Evolutionary conservation across 2,797 vertebrate genomes (phyloP).

Genomic region (Odontamblyopus rebecca): DNA sequence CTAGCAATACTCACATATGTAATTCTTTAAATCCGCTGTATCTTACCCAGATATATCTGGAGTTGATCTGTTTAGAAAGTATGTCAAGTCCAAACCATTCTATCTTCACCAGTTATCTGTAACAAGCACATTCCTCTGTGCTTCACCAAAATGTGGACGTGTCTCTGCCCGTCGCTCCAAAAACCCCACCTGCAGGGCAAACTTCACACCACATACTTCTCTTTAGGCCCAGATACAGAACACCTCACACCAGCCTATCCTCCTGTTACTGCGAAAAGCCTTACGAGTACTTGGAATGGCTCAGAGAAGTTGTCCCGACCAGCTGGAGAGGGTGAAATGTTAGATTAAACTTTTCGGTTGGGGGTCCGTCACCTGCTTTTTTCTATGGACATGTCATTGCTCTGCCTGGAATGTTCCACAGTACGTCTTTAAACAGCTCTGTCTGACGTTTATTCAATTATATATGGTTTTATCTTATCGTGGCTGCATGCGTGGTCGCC

Average conservation of each 20-base stretch:
- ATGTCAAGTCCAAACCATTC: not conserved
- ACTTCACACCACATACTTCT: not conserved
- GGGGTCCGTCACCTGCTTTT: too few relatives aligned
- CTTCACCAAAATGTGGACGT: not conserved
- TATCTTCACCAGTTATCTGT: not conserved
- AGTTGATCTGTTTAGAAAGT: not conserved
- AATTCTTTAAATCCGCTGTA: too few relatives aligned
- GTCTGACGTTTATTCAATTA: too few relatives aligned
- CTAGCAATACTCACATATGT: too few relatives aligned
- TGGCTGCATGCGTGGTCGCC: too few relatives aligned
- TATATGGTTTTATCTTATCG: too few relatives aligned
- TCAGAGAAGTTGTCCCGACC: not conserved
- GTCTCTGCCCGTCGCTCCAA: slow-evolving; percentile 31
- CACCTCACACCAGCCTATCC: not conserved
- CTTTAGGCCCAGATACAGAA: not conserved
- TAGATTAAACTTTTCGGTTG: not conserved
- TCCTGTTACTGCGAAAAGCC: not conserved
- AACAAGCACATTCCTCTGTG: slow-evolving; percentile 12
- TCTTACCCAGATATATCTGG: too few relatives aligned
- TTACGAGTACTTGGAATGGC: not conserved
- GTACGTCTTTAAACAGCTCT: too few relatives aligned
- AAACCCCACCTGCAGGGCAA: not conserved
- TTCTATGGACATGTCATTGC: too few relatives aligned
- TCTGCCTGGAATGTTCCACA: too few relatives aligned
- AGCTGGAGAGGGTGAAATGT: not conserved